Percentiles rank a stretch among this genome's conserved stretches.
Conservation (phyloP, 2,797 vertebrate genomes). For the Delichon dasypus region DNA sequence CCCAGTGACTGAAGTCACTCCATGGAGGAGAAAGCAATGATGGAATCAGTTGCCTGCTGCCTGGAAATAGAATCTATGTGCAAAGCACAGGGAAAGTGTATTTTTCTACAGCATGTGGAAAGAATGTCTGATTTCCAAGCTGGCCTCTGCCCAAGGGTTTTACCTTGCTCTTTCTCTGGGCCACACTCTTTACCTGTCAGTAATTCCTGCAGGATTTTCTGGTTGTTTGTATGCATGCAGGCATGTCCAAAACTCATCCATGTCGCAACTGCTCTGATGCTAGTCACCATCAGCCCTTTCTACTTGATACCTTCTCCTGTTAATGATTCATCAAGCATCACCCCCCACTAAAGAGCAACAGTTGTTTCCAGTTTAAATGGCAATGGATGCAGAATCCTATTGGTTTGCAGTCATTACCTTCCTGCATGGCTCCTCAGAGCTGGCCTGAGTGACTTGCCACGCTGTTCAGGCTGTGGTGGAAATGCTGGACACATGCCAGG, state of each 20-base stretch:
- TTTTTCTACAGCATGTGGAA: background rate
- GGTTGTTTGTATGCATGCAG: background rate
- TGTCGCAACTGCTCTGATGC: background rate
- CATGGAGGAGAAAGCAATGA: background rate
- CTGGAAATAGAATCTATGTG: background rate
- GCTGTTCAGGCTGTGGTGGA: background rate
- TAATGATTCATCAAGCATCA: background rate
- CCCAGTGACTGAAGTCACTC: background rate
- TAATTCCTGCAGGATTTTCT: background rate
- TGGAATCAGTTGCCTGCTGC: background rate
- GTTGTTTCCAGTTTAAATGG: background rate
- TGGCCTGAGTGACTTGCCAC: fast-evolving
- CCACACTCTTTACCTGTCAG: background rate
- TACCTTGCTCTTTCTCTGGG: background rate
- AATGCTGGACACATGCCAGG: fast-evolving
- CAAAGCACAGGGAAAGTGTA: background rate
- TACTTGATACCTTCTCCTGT: background rate
- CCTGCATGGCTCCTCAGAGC: background rate
- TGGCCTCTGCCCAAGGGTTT: background rate
- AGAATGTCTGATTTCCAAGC: background rate
- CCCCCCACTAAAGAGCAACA: background rate
- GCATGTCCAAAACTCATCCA: background rate
- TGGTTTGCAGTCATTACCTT: background rate
- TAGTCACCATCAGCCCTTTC: background rate
- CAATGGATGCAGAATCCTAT: background rate